Base-by-base conservation (phyloP, 1,140 invertebrate species). In the Lordiphosa clarofinis region DNA sequence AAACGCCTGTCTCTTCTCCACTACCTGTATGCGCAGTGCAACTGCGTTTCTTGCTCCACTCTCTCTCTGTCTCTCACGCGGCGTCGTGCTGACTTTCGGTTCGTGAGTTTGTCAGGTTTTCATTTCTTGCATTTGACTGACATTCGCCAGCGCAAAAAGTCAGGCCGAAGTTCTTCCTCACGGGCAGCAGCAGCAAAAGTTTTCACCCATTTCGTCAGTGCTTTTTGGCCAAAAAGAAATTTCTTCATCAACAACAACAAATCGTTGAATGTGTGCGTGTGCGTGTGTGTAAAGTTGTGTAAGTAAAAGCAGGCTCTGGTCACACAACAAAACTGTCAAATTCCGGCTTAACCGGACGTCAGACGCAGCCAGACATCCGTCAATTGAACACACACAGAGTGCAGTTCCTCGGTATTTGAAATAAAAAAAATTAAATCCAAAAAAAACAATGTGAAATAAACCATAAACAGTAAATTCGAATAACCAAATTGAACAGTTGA, bases 81-180 rank as follows among this genome's bases (percentile, higher is more conserved):
- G 15, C 15, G 15, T 15, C 15, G 53, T 43, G 40, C n/a, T 24
- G 37, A 24, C n/a, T n/a, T 47, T 33, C 7, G 36, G 7, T 21
- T 15, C 11, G 37, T 28, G 54, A 57, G 46, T 52, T 50, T 35
- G 36, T 58, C 53, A 28, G 68, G 64, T 79, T 73, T 73, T 76
- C 74, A 74, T 71, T 79, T 81, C 75, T 74, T 82, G 65, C 65
- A 81, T 81, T 82, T 66, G 66, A 79, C 71, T 69, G 62, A 82
- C 75, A 81, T 70, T 79, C 74, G 74, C 74, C 74, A 73, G 64
- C 64, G 73, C 58, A 49, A 64, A 49, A 63, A 64, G 36, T 64
- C 7, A 54, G 44, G 40, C 53, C 15, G 48, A 65, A 58, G 57
- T 40, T 53, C 71, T 66, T 62, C 70, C 56, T 61, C 55, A 70